Base-by-base conservation (phyloP, 2,888 invertebrate genomes). In the Hirtodrosophila alboralis region DNA sequence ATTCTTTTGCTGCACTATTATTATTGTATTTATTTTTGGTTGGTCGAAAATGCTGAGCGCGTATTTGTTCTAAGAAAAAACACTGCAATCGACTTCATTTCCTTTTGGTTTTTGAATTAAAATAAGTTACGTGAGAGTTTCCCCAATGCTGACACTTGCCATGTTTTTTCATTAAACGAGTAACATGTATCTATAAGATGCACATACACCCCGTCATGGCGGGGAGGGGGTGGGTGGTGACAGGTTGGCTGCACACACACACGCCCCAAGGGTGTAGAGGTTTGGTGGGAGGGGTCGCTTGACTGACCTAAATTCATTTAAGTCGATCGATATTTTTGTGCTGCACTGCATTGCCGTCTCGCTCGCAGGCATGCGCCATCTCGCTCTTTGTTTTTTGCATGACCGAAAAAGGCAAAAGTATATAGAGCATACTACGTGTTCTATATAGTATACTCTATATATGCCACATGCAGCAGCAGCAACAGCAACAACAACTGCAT, bases 231-330 rank as follows among this genome's bases (percentile, higher is more conserved):
- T n/a, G n/a, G n/a, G n/a, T n/a, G n/a, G n/a, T n/a, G n/a, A n/a
- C n/a, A n/a, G 34, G 47, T 33, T 41, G 27, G 48, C 37, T 40
- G 47, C 23, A 31, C 31, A 49, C 43, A 26, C 51, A 34, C 53
- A 52, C 34, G 40, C 26, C 40, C 9, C n/a, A 9, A 37, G 34
- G 52, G 18, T n/a, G 44, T 26, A 5, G 28, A 4, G 5, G 31
- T 36, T n/a, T n/a, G n/a, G n/a, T n/a, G n/a, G n/a, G 5, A 16
- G 40, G 21, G 31, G 23, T 41, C 43, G 52, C 33, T 62, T 62
- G 47, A 33, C 54, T 86, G 81, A 81, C 81, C 81, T 68, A 81
- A 86, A 81, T 86, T 77, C 84, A 84, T 86, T 81, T 81, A 77
- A 84, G 74, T 84, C 81, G 81, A 81, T 81, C 81, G 81, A 81